Base-by-base conservation (phyloP, 2,113 vertebrate genomes). In the Glaucidium brasilianum region DNA sequence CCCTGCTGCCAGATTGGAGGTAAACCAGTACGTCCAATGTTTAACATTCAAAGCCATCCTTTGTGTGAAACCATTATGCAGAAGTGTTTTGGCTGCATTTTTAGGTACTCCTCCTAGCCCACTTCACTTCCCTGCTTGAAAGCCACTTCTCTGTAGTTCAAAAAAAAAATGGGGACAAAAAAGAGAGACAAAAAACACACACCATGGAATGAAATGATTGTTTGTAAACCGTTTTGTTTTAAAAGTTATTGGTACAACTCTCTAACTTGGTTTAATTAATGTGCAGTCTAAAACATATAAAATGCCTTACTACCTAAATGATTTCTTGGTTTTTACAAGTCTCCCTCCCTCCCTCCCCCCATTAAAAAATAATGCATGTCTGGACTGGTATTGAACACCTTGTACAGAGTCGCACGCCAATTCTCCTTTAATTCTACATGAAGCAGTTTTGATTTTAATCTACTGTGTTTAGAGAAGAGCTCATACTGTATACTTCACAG, bases 381-480 rank as follows among this genome's bases (percentile, higher is more conserved):
- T 75, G 77, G 90, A 85, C 62, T 53, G 71, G 91, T 60, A 88
- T 29, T 35, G 75, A 95, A 90, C 47, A 50, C 81, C 91, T 87
- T 11, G 23, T 23, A 92, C 64, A 85, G 72, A 59, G 67, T 59
- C 59, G 26, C n/a, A 6, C 9, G 6, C 25, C 69, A 91, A 85
- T 90, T 95, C 82, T 87, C 81, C 73, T 89, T 96, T 90, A 90
- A 91, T 94, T 96, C 97, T 97, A 96, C n/a, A 83, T 87, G 92
- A 30, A 96, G 95, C 96, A 97, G 92, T 95, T 97, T 88, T 83
- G 82, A 94, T 92, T 97, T 97, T 80, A 87, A 91, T 91, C 96
- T 91, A 97, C 88, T 63, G 66, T 89, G 89, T 96, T 94, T 73
- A 96, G 92, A 97, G 92, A 91, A 95, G 88, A 92, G 71, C 96